phyloP scores from a whole-genome alignment of 1,140 invertebrate species.

The Maconellicoccus hirsutus region DNA sequence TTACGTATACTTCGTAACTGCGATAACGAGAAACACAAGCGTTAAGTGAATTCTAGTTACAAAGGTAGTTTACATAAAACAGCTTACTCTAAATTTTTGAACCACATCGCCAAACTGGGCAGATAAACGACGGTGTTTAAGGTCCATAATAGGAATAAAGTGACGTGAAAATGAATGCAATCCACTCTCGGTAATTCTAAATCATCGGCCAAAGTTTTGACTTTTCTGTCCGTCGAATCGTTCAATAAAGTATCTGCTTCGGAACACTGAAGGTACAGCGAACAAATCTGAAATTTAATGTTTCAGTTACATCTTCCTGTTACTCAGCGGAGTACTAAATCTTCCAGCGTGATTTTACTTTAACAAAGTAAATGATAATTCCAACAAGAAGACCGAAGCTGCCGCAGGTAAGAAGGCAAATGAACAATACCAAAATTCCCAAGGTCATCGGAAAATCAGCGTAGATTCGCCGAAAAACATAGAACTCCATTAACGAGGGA shows the following conservation, averaged over 20 bases:
- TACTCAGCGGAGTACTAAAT: too few relatives aligned
- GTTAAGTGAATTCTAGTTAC: too few relatives aligned
- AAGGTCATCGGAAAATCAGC: background rate
- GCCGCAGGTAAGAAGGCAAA: background rate
- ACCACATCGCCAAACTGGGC: background rate
- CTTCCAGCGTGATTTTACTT: background rate
- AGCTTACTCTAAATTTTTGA: slow-evolving; percentile 4
- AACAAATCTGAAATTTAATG: background rate
- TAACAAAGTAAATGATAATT: background rate
- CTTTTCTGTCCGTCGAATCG: background rate
- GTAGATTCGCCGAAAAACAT: background rate
- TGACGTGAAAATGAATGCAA: background rate
- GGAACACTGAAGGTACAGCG: background rate
- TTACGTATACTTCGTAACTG: background rate
- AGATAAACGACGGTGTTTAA: background rate
- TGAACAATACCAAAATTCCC: background rate
- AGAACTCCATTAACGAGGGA: background rate
- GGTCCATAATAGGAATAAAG: background rate
- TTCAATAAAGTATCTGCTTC: background rate
- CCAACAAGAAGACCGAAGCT: background rate
- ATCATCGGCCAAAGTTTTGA: background rate
- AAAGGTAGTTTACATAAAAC: too few relatives aligned
- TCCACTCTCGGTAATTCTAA: background rate
- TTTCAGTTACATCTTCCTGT: too few relatives aligned
- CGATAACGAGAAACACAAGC: background rate